Conservation (phyloP, 2,113 vertebrate species). For the Saimiri boliviensis region DNA sequence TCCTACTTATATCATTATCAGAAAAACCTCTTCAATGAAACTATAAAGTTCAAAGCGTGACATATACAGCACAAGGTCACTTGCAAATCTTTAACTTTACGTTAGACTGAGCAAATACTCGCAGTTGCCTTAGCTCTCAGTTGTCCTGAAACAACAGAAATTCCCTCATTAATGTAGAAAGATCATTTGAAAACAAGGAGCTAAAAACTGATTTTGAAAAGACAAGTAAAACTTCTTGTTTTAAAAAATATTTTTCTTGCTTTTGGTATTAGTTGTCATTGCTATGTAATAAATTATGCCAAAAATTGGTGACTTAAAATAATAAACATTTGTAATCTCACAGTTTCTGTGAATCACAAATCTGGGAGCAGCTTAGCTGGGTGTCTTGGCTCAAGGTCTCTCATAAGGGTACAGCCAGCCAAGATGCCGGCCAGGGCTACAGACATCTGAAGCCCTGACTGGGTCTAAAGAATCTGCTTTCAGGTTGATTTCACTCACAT, state of each 20-base stretch:
- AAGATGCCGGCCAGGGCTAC: not conserved
- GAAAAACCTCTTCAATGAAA: constrained; percentile 13
- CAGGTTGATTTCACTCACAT: not conserved
- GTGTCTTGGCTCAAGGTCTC: not conserved
- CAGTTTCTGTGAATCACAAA: not conserved
- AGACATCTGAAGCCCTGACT: not conserved
- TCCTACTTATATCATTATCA: not conserved
- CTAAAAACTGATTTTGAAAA: not conserved
- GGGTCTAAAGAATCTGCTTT: not conserved
- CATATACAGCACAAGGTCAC: not conserved
- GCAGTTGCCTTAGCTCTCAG: not conserved
- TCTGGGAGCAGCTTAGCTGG: not conserved
- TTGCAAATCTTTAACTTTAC: not conserved
- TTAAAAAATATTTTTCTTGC: not conserved
- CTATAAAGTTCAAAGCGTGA: not conserved
- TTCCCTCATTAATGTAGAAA: not conserved
- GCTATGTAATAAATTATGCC: not conserved
- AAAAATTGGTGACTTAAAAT: not conserved
- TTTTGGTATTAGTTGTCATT: not conserved
- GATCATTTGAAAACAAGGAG: not conserved
- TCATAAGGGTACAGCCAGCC: not conserved
- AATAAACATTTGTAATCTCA: not conserved
- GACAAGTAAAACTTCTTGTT: not conserved
- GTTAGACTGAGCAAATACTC: not conserved
- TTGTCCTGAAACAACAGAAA: not conserved